phyloP scores from a whole-genome alignment of 2,113 vertebrate species.

The Pygoscelis antarcticus region DNA sequence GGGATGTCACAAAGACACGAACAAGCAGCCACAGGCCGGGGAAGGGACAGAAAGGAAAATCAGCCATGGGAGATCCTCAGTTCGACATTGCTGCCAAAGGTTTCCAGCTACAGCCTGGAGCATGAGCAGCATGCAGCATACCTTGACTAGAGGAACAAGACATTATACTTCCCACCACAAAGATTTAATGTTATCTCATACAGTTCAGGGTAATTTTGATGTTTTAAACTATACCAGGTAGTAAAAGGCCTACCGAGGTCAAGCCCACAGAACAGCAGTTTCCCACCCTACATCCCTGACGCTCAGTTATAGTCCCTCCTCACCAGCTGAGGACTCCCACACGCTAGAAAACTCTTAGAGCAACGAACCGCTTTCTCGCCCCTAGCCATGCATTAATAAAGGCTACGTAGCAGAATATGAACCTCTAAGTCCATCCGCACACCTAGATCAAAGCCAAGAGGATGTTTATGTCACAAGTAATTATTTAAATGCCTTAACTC shows the following conservation, averaged over 20 bases:
- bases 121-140: not conserved
- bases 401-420: rapidly evolving
- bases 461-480: not conserved
- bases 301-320: not conserved
- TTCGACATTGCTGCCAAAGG: not conserved
- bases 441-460: not conserved
- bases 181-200: not conserved
- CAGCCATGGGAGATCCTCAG: not conserved
- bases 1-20: rapidly evolving
- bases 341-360: not conserved
- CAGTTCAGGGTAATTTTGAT: not conserved
- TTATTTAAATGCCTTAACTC: not conserved
- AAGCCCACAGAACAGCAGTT: not conserved
- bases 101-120: not conserved
- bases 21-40: not conserved
- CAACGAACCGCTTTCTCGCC: not conserved
- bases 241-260: not conserved
- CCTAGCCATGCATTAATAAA: not conserved
- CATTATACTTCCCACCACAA: not conserved
- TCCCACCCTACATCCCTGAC: not conserved
- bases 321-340: not conserved
- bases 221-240: not conserved
- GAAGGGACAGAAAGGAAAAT: not conserved
- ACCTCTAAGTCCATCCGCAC: not conserved
- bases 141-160: not conserved